phyloP scores from a whole-genome alignment of 2,113 vertebrate genomes.

The Urocitellus parryii region DNA sequence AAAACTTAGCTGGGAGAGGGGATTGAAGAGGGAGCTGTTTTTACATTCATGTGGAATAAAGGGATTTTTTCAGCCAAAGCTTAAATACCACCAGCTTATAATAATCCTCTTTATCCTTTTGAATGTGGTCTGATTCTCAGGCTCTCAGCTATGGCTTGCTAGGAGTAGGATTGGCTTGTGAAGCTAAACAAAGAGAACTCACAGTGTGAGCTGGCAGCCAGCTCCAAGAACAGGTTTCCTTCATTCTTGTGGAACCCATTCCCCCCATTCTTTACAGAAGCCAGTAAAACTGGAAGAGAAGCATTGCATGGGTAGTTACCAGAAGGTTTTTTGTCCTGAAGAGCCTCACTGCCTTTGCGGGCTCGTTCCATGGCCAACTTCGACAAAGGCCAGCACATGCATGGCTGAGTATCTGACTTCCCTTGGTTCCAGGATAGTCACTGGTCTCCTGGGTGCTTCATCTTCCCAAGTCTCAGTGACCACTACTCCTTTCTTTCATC shows the following conservation, averaged over 20 bases:
- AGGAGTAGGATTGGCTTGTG: background rate
- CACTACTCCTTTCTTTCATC: background rate
- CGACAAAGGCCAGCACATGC: background rate
- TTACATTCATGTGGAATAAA: conserved; percentile 43
- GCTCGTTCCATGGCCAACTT: background rate
- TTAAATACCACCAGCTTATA: conserved; percentile 32
- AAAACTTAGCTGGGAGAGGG: background rate
- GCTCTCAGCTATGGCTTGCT: conserved; percentile 26
- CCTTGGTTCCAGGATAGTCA: background rate
- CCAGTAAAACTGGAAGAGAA: background rate
- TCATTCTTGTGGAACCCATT: background rate
- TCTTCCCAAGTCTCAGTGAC: background rate
- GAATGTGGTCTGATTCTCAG: conserved; percentile 22
- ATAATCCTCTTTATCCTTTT: conserved; percentile 70
- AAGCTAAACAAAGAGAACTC: conserved; percentile 59
- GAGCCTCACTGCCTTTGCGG: background rate
- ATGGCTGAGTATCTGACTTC: background rate
- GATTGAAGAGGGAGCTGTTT: background rate
- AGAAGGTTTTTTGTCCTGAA: background rate
- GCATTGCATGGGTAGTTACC: background rate
- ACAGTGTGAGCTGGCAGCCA: background rate
- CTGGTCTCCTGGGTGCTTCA: background rate
- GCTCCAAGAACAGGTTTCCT: background rate
- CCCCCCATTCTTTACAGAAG: background rate
- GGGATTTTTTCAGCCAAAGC: conserved; percentile 19